A percentile compares a stretch with the other conserved stretches of the same genome.
These are phyloP conservation scores for Saccostrea glomerata DNA, from an alignment of 1,140 invertebrate species.

Conservation along the genomic window DNA sequence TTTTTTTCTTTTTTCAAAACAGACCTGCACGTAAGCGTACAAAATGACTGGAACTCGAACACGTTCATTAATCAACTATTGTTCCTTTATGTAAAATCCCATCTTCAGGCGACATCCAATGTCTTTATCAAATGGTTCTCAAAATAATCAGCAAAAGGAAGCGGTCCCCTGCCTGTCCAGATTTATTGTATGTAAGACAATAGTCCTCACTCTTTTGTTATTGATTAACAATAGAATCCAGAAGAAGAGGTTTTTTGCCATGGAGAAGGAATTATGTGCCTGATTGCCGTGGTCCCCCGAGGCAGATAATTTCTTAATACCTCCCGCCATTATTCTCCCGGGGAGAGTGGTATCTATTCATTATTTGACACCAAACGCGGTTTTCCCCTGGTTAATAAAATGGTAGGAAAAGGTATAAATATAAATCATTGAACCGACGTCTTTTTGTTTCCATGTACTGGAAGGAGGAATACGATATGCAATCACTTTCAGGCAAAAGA, in stretches of 20 bases:
- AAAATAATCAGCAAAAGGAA: neutral
- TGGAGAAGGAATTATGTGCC: neutral
- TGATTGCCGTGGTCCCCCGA: neutral
- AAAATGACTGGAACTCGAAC: too few species aligned
- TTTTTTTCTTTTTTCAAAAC: too few species aligned
- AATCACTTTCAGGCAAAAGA: too few species aligned
- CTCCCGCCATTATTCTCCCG: neutral
- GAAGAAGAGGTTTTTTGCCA: neutral
- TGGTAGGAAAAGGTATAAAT: too few species aligned
- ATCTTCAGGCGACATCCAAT: too few species aligned
- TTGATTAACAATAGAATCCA: neutral
- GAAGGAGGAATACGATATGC: too few species aligned
- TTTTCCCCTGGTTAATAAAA: neutral
- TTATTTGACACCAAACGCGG: neutral
- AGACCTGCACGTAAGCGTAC: too few species aligned
- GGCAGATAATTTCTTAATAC: conserved; percentile 16
- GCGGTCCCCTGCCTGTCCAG: neutral
- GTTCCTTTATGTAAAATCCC: too few species aligned
- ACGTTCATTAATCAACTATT: too few species aligned
- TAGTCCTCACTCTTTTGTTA: neutral
- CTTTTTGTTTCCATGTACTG: too few species aligned
- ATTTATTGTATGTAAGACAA: neutral
- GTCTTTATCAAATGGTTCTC: too few species aligned
- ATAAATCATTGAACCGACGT: too few species aligned
- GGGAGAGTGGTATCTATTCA: neutral